Evolutionary conservation across 2,888 invertebrate species (phyloP), one percentile per base, ranked within the genome.

Genomic region (Parnassius apollo): DNA sequence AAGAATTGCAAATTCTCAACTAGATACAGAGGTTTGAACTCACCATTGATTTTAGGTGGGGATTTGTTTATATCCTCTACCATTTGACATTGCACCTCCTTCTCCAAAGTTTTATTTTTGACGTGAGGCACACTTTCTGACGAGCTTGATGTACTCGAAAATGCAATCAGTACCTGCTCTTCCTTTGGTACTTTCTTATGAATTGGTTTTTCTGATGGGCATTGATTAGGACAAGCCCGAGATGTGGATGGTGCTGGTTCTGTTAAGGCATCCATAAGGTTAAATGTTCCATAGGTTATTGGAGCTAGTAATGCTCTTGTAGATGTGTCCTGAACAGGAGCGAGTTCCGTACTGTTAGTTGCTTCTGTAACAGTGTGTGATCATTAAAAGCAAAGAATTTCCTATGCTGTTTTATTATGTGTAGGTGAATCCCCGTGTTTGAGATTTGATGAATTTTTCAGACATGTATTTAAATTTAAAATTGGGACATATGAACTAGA

Each of bases 111-210:
- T 12, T 70, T 73, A 49, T 50, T 71, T 42, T 72, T 78, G 0
- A 44, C 59, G 12, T 71, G 68, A 7, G 74, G 75, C 10, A 88
- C 75, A 66, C 86, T 88, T 57, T 88, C 89, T 0, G 83, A 78
- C 0, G 88, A 88, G 42, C 80, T 76, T 0, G 88, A 86, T 0
- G 78, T 63, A 65, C 85, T 88, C 0, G 90, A 90, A 70, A 90
- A 89, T 0, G 75, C 72, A 59, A 90, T 91, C 9, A 90, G 70
- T 1, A 74, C 42, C 50, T 86, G 84, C 1, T 86, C 81, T 13
- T 76, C 70, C 62, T 80, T 85, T 0, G 79, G 74, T 2, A 75
- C 67, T 63, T 78, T 83, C 0, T 66, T 69, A 22, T 70, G 69
- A 4, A 71, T 73, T 0, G 77, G 77, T 56, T 77, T 82, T 48